These are phyloP conservation scores for Erinaceus europaeus DNA, from an alignment of 2,113 vertebrate species.

Conservation along the genomic window DNA sequence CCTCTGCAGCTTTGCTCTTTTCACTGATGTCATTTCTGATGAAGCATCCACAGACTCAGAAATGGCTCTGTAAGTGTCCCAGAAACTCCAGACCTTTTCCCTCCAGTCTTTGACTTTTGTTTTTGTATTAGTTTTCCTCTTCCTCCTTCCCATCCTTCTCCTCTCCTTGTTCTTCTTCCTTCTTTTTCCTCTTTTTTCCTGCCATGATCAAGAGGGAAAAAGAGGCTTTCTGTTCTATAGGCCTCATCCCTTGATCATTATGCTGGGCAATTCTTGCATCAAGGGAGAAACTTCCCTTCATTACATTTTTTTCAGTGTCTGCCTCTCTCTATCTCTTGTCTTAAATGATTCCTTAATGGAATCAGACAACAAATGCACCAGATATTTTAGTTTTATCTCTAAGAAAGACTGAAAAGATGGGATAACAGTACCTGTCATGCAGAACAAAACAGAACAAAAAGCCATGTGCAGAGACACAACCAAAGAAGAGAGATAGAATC, in stretches of 20 bases:
- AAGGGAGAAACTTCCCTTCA: not conserved
- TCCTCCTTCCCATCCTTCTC: no score
- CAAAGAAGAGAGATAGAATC: conserved; percentile 66
- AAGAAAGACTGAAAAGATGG: conserved; percentile 57
- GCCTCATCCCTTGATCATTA: not conserved
- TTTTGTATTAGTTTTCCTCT: not conserved
- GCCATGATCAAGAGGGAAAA: not conserved
- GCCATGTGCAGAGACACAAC: not conserved
- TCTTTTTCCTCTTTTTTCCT: not conserved
- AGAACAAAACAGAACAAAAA: not conserved
- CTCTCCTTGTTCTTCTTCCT: no score
- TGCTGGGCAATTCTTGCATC: not conserved
- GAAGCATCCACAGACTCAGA: no score
- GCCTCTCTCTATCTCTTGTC: conserved; percentile 51
- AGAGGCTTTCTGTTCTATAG: not conserved
- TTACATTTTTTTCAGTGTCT: not conserved
- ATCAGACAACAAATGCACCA: conserved; percentile 56
- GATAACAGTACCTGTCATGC: not conserved
- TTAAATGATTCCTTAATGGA: conserved; percentile 65
- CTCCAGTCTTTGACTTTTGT: not conserved
- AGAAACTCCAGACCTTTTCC: not conserved
- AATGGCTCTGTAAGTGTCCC: not conserved
- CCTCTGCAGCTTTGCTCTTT: not conserved
- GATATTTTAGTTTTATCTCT: conserved; percentile 45
- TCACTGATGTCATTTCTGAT: not conserved